Percentiles rank a stretch among this genome's conserved stretches.
Conservation (phyloP, 2,113 vertebrate species). For the Polyodon spathula region DNA sequence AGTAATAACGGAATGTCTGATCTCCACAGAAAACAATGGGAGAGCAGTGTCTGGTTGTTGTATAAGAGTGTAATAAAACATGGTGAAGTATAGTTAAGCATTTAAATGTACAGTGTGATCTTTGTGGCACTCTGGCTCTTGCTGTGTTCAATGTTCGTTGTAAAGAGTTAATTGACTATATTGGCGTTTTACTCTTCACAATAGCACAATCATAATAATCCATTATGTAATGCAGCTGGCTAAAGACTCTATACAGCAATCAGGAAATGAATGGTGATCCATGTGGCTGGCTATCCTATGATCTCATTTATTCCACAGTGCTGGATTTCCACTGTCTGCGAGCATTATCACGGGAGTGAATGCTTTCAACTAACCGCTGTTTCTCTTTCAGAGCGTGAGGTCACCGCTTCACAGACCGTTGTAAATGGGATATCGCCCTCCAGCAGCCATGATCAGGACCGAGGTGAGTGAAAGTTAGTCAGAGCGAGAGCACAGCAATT, state of each 20-base stretch:
- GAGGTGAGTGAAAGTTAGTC: neutral
- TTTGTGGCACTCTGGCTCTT: neutral
- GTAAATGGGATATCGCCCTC: neutral
- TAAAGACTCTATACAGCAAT: neutral
- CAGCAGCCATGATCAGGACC: neutral
- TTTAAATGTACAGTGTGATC: no score
- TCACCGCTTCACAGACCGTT: neutral
- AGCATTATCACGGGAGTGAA: neutral
- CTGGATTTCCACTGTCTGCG: neutral
- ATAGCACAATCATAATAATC: neutral
- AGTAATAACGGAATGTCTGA: no score
- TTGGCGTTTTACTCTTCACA: neutral
- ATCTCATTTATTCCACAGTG: neutral
- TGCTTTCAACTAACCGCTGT: neutral
- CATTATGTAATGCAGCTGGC: slow-evolving; percentile 1
- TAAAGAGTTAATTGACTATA: neutral
- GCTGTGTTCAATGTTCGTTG: neutral
- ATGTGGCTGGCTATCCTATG: neutral
- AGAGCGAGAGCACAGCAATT: neutral
- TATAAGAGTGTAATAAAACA: no score
- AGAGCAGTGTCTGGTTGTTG: no score
- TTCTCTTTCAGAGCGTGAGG: neutral
- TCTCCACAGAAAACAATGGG: no score
- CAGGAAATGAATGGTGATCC: neutral
- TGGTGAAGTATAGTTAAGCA: no score